Evolutionary conservation across 1,140 invertebrate species (phyloP), one percentile per base, ranked within the genome.

Genomic region (Drosophila lini): DNA sequence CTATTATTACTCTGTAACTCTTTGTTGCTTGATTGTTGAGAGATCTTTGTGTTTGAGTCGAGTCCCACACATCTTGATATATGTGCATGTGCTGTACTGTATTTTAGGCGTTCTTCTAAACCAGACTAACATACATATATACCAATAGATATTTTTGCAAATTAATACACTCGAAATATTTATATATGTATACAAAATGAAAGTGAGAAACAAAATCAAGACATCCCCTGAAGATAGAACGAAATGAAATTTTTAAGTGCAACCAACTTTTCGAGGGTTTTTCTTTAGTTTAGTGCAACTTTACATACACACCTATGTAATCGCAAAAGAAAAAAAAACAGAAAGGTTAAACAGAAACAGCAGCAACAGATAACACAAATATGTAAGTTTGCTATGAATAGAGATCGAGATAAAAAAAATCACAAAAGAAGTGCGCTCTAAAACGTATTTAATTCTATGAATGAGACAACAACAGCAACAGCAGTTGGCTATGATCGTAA

Each of bases 131-230:
- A 52, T 50, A 52, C 47, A 48, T 53, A 80, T 81, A 88, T 80
- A 86, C 86, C 84, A 77, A 88, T 88, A 88, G 84, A 88, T 88
- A 89, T 88, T 88, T 88, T 88, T 88, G 83, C 83, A 88, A 89
- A 88, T 89, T 88, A 89, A 89, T 61, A 85, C 82, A 86, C 83
- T 89, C 60, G 52, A 77, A 77, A 88, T 77, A 85, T 79, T 63
- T 63, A 69, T 62, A 60, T 73, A 69, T 80, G 73, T 84, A 78
- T 69, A 69, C 83, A 78, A 70, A 63, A 60, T 69, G 69, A 79
- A 88, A 85, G 82, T 80, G 67, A 76, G 78, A 77, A 28, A 28
- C 48, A 58, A 62, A 65, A 65, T 60, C 70, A 60, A 52, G 60
- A 71, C 59, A 77, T 71, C 65, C 59, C 52, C 64, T 63, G 62